phyloP scores from a whole-genome alignment of 1,140 invertebrate genomes.

The Paralvinella palmiformis region DNA sequence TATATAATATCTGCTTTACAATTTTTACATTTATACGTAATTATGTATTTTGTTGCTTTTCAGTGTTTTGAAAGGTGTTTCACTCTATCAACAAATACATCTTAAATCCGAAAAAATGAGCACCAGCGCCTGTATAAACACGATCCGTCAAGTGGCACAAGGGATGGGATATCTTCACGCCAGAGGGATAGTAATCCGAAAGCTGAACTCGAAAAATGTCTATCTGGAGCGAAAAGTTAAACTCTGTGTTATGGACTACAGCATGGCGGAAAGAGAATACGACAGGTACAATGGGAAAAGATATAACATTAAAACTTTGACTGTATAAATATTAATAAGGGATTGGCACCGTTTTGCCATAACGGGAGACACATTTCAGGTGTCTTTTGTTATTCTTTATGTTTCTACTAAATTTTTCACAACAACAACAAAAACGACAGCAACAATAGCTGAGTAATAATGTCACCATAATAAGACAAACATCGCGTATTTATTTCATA shows the following conservation, averaged over 20 bases:
- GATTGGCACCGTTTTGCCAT: not conserved
- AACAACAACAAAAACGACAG: not conserved
- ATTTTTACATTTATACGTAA: too few relatives aligned
- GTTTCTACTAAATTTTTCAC: not conserved
- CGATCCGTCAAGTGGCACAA: constrained; percentile 44
- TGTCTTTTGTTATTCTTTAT: not conserved
- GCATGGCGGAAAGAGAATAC: constrained; percentile 34
- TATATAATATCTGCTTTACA: too few relatives aligned
- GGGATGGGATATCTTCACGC: constrained; percentile 54
- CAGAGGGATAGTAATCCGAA: constrained; percentile 50
- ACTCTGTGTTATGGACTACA: constrained; percentile 51
- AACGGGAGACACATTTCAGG: not conserved
- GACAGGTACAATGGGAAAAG: constrained; percentile 25
- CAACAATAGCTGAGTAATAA: not conserved
- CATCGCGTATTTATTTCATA: not conserved
- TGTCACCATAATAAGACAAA: not conserved
- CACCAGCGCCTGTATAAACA: constrained; percentile 37
- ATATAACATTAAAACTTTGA: not conserved
- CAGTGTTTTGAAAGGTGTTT: constrained; percentile 43
- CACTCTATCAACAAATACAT: constrained; percentile 46
- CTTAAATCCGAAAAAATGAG: constrained; percentile 35
- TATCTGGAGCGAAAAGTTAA: constrained; percentile 51
- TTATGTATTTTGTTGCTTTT: too few relatives aligned
- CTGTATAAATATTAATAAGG: not conserved
- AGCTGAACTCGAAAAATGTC: constrained; percentile 51